phyloP scores from a whole-genome alignment of 2,888 invertebrate genomes.

The Drosophila subquinaria region DNA sequence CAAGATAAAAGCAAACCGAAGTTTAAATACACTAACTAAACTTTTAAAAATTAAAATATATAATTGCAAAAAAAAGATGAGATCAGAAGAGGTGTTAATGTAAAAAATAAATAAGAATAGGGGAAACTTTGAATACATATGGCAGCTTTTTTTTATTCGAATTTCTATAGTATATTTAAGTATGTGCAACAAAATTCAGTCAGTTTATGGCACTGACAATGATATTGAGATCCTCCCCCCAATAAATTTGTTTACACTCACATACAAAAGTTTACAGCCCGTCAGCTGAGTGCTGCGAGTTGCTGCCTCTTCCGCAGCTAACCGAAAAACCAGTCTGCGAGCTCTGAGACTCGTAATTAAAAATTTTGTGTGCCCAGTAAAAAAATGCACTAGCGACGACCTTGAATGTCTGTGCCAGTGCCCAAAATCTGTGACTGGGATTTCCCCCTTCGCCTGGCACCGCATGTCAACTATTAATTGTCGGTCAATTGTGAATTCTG shows the following conservation, averaged over 20 bases:
- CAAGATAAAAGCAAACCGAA: conserved; percentile 18
- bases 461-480: conserved; percentile 19
- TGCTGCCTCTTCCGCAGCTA: conserved; percentile 13
- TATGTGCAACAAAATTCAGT: too few species aligned
- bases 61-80: background rate
- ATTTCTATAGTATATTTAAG: too few species aligned
- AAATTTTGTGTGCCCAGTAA: conserved; percentile 16
- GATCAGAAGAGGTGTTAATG: conserved; percentile 20
- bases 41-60: background rate
- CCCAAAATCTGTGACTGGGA: conserved; percentile 29
- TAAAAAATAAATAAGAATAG: background rate
- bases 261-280: conserved; percentile 15
- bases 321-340: conserved; percentile 57
- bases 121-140: background rate
- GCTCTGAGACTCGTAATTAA: conserved; percentile 11
- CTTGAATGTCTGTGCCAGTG: conserved; percentile 61
- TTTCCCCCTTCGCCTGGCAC: background rate
- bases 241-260: background rate
- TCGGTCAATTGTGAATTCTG: conserved; percentile 52
- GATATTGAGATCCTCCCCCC: conserved; percentile 9
- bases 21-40: conserved; percentile 10
- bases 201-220: background rate
- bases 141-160: background rate
- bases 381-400: conserved; percentile 32
- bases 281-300: conserved; percentile 1